A percentile compares a stretch with the other conserved stretches of the same genome.
phyloP scores from a whole-genome alignment of 2,113 vertebrate genomes.

The Panurus biarmicus region DNA sequence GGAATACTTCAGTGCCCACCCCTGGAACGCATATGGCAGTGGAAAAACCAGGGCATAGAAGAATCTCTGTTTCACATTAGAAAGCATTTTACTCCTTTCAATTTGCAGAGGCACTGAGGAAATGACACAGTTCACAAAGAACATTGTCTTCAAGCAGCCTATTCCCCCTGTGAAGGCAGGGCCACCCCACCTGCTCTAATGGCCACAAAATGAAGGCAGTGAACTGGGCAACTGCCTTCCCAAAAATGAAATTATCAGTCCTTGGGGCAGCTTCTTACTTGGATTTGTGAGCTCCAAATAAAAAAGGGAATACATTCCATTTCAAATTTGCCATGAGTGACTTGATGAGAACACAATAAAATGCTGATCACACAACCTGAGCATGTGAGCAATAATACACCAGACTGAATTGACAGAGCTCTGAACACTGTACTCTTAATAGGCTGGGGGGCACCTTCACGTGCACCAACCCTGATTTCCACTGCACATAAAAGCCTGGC shows the following conservation, averaged over 20 bases:
- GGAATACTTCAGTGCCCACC: background rate
- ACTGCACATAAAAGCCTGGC: background rate
- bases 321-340: background rate
- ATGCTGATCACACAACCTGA: background rate
- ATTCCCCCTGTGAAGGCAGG: background rate
- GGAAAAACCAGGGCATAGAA: background rate
- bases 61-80: background rate
- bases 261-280: background rate
- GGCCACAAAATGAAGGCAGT: background rate
- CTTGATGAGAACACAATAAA: background rate
- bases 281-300: background rate
- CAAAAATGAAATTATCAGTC: background rate
- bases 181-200: background rate
- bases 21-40: background rate
- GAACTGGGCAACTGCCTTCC: background rate
- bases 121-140: background rate
- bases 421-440: background rate
- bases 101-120: background rate
- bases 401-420: background rate
- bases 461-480: background rate
- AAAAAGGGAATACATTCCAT: background rate
- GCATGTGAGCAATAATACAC: background rate
- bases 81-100: background rate
- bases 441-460: background rate
- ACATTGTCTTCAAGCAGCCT: background rate